Evolutionary conservation across 2,797 vertebrate species (phyloP).

Genomic region (Ficedula albicollis): DNA sequence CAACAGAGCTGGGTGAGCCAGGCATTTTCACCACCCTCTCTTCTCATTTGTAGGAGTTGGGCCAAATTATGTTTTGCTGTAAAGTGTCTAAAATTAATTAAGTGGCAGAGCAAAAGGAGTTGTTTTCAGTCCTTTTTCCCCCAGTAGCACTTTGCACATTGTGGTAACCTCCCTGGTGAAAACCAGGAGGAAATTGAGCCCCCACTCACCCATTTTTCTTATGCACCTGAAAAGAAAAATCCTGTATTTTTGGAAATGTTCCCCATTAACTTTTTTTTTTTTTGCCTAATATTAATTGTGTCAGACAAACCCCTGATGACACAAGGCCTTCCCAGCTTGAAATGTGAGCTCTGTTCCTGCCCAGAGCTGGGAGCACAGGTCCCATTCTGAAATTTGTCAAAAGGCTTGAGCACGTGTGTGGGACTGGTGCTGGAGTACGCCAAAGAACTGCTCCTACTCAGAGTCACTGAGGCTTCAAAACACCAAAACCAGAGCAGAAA

Average conservation of each 20-base stretch:
- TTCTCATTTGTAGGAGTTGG: neutral
- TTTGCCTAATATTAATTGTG: neutral
- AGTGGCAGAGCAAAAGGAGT: neutral
- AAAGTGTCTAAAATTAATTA: constrained; percentile 20
- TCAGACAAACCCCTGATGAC: fast-evolving
- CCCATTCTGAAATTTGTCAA: neutral
- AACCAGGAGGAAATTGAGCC: neutral
- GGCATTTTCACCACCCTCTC: neutral
- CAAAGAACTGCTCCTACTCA: neutral
- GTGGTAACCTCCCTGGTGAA: neutral
- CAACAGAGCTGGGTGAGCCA: neutral
- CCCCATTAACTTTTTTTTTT: neutral
- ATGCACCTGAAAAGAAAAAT: neutral
- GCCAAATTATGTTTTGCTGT: constrained; percentile 11
- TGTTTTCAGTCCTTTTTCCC: neutral
- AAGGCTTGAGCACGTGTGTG: fast-evolving
- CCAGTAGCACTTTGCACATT: neutral
- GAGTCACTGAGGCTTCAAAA: neutral
- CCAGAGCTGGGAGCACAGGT: fast-evolving
- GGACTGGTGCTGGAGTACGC: neutral
- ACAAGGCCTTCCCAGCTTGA: neutral
- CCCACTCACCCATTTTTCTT: neutral
- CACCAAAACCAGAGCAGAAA: neutral
- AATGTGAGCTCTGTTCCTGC: neutral
- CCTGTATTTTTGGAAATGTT: neutral